These are phyloP conservation scores for Polymixis flavicincta DNA, from an alignment of 2,888 invertebrate genomes.

Conservation along the genomic window DNA sequence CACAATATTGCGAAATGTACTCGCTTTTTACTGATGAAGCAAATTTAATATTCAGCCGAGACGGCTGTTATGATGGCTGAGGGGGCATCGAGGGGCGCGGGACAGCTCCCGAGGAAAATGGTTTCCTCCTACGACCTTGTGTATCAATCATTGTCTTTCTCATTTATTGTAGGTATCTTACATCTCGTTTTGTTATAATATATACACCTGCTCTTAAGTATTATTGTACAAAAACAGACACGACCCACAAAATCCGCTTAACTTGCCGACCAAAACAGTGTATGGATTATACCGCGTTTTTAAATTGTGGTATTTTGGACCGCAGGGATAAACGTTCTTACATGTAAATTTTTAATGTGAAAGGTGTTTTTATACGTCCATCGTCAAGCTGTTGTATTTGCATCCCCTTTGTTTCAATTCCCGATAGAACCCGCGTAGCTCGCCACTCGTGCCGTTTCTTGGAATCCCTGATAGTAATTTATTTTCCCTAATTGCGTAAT, in stretches of 20 bases:
- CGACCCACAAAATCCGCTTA: constrained; percentile 35
- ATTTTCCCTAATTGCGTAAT: constrained; percentile 84
- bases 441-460: constrained; percentile 65
- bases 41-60: constrained; percentile 86
- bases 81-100: constrained; percentile 53
- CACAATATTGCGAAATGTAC: constrained; percentile 82
- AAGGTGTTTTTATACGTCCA: constrained; percentile 8
- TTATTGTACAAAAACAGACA: constrained; percentile 23
- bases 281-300: constrained; percentile 29
- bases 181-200: constrained; percentile 68
- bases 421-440: constrained; percentile 62
- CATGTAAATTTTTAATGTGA: constrained; percentile 21
- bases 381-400: constrained; percentile 49
- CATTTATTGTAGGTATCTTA: constrained; percentile 70
- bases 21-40: constrained; percentile 80
- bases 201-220: constrained; percentile 65
- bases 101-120: constrained; percentile 73
- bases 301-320: constrained; percentile 18
- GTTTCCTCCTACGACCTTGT: constrained; percentile 71
- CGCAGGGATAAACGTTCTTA: constrained; percentile 9
- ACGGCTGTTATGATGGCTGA: constrained; percentile 76
- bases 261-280: constrained; percentile 32
- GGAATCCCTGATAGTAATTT: constrained; percentile 79
- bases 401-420: constrained; percentile 55
- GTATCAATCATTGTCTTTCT: constrained; percentile 83